These are phyloP conservation scores for Willowsia nigromaculata DNA, from an alignment of 2,888 invertebrate species.

Conservation along the genomic window DNA sequence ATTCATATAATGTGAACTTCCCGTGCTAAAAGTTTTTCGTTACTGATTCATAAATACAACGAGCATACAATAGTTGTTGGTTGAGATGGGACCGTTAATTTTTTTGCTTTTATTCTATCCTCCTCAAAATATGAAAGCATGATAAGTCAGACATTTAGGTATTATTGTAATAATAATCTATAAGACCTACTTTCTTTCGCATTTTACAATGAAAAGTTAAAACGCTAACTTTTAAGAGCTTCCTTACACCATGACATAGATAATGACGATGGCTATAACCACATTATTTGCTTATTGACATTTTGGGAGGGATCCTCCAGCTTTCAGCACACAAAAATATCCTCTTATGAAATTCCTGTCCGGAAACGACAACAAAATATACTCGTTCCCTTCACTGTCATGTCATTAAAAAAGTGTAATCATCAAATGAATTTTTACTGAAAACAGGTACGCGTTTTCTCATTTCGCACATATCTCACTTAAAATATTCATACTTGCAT, in stretches of 20 bases:
- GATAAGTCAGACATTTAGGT: neutral
- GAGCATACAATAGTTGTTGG: neutral
- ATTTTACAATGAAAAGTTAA: neutral
- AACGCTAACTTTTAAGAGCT: neutral
- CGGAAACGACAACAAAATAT: slow-evolving; percentile 69
- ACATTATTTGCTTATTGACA: slow-evolving; percentile 52
- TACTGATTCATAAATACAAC: neutral
- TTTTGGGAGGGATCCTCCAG: slow-evolving; percentile 57
- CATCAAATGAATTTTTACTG: slow-evolving; percentile 12
- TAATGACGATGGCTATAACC: neutral
- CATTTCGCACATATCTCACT: too few relatives aligned
- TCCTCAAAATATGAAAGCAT: neutral
- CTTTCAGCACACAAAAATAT: slow-evolving; percentile 23
- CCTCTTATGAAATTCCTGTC: slow-evolving; percentile 64
- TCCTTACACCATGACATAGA: slow-evolving; percentile 21
- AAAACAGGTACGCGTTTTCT: neutral
- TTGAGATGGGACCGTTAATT: neutral
- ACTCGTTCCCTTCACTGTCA: slow-evolving; percentile 32
- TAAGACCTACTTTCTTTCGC: slow-evolving; percentile 43
- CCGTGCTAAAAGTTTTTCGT: neutral
- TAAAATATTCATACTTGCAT: too few relatives aligned
- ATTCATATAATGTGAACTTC: neutral
- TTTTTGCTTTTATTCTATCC: slow-evolving; percentile 34
- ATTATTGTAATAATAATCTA: neutral
- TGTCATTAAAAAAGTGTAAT: slow-evolving; percentile 50